Evolutionary conservation across 2,888 invertebrate genomes (phyloP).

Genomic region (Acheta domesticus): DNA sequence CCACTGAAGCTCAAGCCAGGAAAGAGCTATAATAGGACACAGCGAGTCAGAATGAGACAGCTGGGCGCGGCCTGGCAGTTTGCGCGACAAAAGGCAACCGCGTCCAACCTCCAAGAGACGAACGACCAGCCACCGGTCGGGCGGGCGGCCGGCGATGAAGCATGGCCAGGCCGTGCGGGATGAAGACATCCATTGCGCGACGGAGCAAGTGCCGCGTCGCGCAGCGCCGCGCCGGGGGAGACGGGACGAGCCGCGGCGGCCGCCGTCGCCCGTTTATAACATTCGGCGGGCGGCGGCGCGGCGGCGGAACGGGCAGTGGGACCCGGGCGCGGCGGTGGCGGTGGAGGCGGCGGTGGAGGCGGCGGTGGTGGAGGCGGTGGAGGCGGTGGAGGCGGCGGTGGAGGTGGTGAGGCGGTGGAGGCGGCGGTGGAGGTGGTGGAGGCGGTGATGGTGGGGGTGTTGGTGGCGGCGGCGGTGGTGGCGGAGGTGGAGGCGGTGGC

Average conservation of each 20-base stretch:
- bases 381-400: background rate
- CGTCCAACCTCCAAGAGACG: too few species aligned
- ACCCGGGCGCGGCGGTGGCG: background rate
- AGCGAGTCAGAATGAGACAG: too few species aligned
- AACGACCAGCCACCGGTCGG: too few species aligned
- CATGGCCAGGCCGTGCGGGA: background rate
- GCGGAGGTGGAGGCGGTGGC: background rate
- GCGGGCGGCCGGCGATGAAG: too few species aligned
- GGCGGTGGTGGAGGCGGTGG: background rate
- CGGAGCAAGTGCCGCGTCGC: background rate
- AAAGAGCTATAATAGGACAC: too few species aligned
- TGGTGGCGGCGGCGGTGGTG: too few species aligned
- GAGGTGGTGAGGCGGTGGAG: background rate
- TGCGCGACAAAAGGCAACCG: too few species aligned
- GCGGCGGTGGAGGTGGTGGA: background rate
- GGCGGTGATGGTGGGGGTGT: too few species aligned
- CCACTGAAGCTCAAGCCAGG: too few species aligned
- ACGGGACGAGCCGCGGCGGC: background rate
- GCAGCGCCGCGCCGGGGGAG: background rate
- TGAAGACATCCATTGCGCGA: conserved; percentile 18
- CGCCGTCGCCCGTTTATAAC: background rate
- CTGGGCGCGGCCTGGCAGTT: too few species aligned
- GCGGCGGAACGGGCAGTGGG: background rate
- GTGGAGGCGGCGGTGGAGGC: background rate
- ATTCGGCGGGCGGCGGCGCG: background rate